Conservation (phyloP, 2,888 invertebrate species). For the Parnassius glacialis region DNA sequence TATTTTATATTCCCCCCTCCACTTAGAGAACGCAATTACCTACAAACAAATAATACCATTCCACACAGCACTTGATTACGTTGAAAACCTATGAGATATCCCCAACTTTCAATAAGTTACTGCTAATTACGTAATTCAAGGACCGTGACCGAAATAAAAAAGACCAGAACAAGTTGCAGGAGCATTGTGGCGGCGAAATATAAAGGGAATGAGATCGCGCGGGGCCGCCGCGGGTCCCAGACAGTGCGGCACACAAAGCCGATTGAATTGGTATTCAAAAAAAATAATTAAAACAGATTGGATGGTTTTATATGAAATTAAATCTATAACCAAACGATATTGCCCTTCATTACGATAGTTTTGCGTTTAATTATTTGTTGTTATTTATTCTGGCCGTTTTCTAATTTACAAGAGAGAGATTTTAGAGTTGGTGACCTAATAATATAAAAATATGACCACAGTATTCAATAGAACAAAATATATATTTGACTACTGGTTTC, state of each 20-base stretch:
- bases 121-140: slow-evolving; percentile 76
- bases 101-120: slow-evolving; percentile 63
- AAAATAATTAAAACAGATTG: slow-evolving; percentile 7
- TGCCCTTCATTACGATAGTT: no score
- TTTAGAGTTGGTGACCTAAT: no score
- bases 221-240: slow-evolving; percentile 29
- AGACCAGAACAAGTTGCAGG: slow-evolving; percentile 55
- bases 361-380: no score
- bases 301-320: background rate
- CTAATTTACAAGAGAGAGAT: no score
- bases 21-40: slow-evolving; percentile 1
- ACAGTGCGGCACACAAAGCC: slow-evolving; percentile 29
- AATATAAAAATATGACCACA: no score
- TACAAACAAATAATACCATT: slow-evolving; percentile 41
- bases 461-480: no score
- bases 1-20: background rate
- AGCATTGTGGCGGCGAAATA: slow-evolving; percentile 59
- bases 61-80: slow-evolving; percentile 50
- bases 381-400: no score
- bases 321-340: no score
- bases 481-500: no score
- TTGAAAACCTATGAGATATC: slow-evolving; percentile 55
- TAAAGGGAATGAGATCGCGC: slow-evolving; percentile 50
- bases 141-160: slow-evolving; percentile 71
- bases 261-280: slow-evolving; percentile 34